phyloP scores from a whole-genome alignment of 2,888 invertebrate genomes.

The Neelides folsomi region DNA sequence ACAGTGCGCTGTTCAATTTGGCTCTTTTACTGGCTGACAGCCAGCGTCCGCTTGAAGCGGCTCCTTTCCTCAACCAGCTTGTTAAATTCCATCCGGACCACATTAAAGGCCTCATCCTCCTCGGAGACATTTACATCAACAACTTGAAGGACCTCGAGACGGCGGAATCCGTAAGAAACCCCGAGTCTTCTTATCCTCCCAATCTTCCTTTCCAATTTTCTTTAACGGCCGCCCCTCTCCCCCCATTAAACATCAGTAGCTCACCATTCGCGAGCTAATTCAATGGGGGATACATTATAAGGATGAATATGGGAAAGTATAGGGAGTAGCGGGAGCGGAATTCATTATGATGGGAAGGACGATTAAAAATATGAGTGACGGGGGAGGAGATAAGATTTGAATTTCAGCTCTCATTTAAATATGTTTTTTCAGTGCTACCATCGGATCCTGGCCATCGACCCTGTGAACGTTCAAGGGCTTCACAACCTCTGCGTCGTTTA shows the following conservation, averaged over 20 bases:
- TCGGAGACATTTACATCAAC: slow-evolving; percentile 93
- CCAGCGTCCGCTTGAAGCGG: slow-evolving; percentile 75
- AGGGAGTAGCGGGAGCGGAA: too few species aligned
- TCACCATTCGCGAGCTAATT: not conserved
- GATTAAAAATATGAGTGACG: too few species aligned
- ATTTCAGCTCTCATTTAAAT: too few species aligned
- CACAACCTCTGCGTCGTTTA: slow-evolving; percentile 94
- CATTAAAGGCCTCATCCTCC: slow-evolving; percentile 78
- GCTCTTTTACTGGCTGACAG: slow-evolving; percentile 79
- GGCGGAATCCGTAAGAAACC: slow-evolving; percentile 66
- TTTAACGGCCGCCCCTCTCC: not conserved
- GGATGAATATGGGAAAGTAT: too few species aligned
- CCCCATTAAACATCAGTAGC: slow-evolving; percentile 1
- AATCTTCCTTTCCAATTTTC: slow-evolving; percentile 2
- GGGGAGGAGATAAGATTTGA: too few species aligned
- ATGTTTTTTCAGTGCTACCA: slow-evolving; percentile 62
- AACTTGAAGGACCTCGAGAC: slow-evolving; percentile 85
- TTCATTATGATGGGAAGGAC: too few species aligned
- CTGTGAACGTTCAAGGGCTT: slow-evolving; percentile 80
- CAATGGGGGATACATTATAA: too few species aligned
- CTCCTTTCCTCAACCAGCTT: slow-evolving; percentile 79
- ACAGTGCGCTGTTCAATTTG: slow-evolving; percentile 87
- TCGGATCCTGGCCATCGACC: slow-evolving; percentile 70
- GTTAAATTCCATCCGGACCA: slow-evolving; percentile 85
- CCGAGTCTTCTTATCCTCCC: slow-evolving; percentile 4